These are phyloP conservation scores for Andrena chrysosceles DNA, from an alignment of 2,888 invertebrate species.

Conservation along the genomic window DNA sequence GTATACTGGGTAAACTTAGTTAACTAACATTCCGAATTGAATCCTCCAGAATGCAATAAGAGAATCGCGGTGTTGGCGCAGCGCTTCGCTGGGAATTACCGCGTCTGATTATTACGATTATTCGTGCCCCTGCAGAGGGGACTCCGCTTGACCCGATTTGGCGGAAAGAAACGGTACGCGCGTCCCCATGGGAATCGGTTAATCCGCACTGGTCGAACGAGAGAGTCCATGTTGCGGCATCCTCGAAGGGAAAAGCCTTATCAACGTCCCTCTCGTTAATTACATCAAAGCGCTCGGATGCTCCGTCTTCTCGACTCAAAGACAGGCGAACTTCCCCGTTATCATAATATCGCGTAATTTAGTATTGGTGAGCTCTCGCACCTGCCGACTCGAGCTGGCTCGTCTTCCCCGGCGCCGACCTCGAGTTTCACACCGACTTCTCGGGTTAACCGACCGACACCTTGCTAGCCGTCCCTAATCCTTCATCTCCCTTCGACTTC, in stretches of 20 bases:
- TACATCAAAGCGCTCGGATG: slow-evolving; percentile 34
- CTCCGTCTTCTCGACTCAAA: neutral
- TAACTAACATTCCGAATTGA: slow-evolving; percentile 48
- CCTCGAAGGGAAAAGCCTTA: slow-evolving; percentile 2
- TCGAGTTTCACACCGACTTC: slow-evolving; percentile 68
- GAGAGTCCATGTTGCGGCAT: neutral
- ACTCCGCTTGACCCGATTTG: neutral
- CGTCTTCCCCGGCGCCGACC: slow-evolving; percentile 36
- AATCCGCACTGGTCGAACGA: neutral
- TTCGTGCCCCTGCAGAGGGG: neutral
- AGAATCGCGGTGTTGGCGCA: neutral
- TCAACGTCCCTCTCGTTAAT: slow-evolving; percentile 32
- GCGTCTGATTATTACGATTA: slow-evolving; percentile 23
- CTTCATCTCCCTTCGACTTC: slow-evolving; percentile 72
- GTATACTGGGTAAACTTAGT: slow-evolving; percentile 42
- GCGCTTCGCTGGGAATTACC: slow-evolving; percentile 4
- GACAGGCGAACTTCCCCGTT: slow-evolving; percentile 35
- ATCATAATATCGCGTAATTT: slow-evolving; percentile 60
- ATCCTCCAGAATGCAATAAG: slow-evolving; percentile 40
- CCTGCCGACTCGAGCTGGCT: slow-evolving; percentile 41
- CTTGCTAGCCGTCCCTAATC: slow-evolving; percentile 65
- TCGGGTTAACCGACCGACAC: slow-evolving; percentile 69
- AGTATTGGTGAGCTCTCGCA: slow-evolving; percentile 45
- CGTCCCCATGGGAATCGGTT: neutral
- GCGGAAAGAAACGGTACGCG: neutral